These are phyloP conservation scores for Lynx canadensis DNA, from an alignment of 2,113 vertebrate species.

Conservation along the genomic window DNA sequence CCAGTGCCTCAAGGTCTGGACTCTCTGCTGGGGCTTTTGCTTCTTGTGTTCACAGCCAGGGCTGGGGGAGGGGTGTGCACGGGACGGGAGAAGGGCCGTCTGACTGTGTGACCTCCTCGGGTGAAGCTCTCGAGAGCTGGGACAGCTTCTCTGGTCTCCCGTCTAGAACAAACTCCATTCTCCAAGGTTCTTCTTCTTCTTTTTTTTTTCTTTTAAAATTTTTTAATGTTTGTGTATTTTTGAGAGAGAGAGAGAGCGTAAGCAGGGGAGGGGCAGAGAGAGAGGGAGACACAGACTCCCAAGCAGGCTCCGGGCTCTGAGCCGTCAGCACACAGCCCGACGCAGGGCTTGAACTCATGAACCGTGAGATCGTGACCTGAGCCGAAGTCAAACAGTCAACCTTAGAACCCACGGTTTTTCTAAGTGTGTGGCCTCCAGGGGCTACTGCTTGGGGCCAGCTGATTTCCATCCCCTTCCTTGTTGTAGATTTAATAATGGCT, in stretches of 20 bases:
- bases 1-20: not conserved
- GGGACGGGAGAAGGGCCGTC: accelerated
- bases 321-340: too few relatives aligned
- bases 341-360: too few relatives aligned
- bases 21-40: not conserved
- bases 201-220: too few relatives aligned
- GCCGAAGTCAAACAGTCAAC: too few relatives aligned
- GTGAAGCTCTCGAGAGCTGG: not conserved
- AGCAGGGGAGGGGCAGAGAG: too few relatives aligned
- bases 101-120: not conserved
- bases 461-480: not conserved
- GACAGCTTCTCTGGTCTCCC: not conserved
- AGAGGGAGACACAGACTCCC: too few relatives aligned
- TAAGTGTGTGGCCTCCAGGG: not conserved
- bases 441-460: not conserved
- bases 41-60: not conserved
- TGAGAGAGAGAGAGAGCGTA: too few relatives aligned
- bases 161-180: accelerated
- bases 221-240: too few relatives aligned
- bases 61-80: not conserved
- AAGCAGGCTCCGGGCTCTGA: too few relatives aligned
- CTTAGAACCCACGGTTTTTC: not conserved
- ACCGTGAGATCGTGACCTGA: too few relatives aligned
- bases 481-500: too few relatives aligned
- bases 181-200: not conserved